These are phyloP conservation scores for Napeogenes inachia DNA, from an alignment of 2,888 invertebrate species.

Conservation along the genomic window DNA sequence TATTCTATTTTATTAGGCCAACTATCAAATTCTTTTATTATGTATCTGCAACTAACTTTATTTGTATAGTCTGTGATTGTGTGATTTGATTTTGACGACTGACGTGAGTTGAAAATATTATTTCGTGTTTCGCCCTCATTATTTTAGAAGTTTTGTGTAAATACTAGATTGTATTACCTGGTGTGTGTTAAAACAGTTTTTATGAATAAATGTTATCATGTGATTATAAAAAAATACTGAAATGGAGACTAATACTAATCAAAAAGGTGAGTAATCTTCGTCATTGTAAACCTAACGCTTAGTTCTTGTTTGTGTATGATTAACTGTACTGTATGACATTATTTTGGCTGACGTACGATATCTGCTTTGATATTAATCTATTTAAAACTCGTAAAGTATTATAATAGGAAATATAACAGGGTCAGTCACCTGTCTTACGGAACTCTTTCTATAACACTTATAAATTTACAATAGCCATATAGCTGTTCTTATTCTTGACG, in stretches of 20 bases:
- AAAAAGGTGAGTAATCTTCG: constrained; percentile 62
- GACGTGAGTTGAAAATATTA: constrained; percentile 32
- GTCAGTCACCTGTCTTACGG: constrained; percentile 21
- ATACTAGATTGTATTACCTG: constrained; percentile 11
- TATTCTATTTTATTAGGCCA: too few relatives aligned
- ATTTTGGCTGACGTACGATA: constrained; percentile 53
- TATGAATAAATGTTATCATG: constrained; percentile 55
- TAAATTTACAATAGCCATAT: constrained; percentile 1
- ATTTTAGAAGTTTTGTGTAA: constrained; percentile 33
- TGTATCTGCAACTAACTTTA: neutral
- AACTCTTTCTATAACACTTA: constrained; percentile 12
- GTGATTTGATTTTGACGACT: constrained; percentile 22
- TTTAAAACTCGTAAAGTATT: constrained; percentile 27
- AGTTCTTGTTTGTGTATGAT: constrained; percentile 67
- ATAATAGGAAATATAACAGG: constrained; percentile 13
- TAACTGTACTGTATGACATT: constrained; percentile 67
- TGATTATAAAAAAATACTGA: constrained; percentile 53
- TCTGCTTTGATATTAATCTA: constrained; percentile 34
- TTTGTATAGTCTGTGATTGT: constrained; percentile 3
- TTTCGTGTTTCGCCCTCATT: constrained; percentile 49
- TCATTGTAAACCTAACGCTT: constrained; percentile 37
- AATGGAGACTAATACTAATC: constrained; percentile 72
- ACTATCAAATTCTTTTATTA: neutral
- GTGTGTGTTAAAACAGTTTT: constrained; percentile 20
- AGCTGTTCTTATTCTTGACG: constrained; percentile 4